Percentiles rank a stretch among this genome's conserved stretches.
These are phyloP conservation scores for Misgurnus mizolepis DNA, from an alignment of 2,113 vertebrate species.

Conservation along the genomic window DNA sequence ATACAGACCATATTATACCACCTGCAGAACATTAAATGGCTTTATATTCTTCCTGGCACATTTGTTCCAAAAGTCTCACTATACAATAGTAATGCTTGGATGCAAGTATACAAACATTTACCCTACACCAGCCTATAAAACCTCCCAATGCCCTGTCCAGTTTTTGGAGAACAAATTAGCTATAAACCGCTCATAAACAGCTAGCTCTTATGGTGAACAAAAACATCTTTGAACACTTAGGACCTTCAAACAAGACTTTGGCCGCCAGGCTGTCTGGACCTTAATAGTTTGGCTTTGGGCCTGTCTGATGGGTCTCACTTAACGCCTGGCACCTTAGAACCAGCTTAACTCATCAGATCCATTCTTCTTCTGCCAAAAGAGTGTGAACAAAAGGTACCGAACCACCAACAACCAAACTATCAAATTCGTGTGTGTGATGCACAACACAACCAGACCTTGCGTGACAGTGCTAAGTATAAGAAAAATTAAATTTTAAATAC, in stretches of 20 bases:
- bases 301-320: constrained; percentile 12
- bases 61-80: too few species aligned
- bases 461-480: not conserved
- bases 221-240: constrained; percentile 68
- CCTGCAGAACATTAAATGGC: constrained; percentile 19
- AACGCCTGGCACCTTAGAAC: constrained; percentile 1
- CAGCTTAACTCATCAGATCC: constrained; percentile 30
- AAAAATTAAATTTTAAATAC: not conserved
- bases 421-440: not conserved
- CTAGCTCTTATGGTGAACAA: constrained; percentile 56
- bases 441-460: not conserved
- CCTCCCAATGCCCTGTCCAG: constrained; percentile 53
- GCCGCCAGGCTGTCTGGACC: constrained; percentile 55
- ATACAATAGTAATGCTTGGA: constrained; percentile 5
- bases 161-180: constrained; percentile 61
- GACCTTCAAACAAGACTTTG: constrained; percentile 54
- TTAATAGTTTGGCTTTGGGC: constrained; percentile 44
- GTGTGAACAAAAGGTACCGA: not conserved
- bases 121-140: constrained; percentile 60
- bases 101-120: constrained; percentile 42
- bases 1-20: constrained; percentile 47
- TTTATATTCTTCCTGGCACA: too few species aligned
- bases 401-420: not conserved
- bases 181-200: constrained; percentile 60
- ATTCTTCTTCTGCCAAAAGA: not conserved